These are phyloP conservation scores for Timema cristinae DNA, from an alignment of 2,888 invertebrate genomes.

Conservation along the genomic window DNA sequence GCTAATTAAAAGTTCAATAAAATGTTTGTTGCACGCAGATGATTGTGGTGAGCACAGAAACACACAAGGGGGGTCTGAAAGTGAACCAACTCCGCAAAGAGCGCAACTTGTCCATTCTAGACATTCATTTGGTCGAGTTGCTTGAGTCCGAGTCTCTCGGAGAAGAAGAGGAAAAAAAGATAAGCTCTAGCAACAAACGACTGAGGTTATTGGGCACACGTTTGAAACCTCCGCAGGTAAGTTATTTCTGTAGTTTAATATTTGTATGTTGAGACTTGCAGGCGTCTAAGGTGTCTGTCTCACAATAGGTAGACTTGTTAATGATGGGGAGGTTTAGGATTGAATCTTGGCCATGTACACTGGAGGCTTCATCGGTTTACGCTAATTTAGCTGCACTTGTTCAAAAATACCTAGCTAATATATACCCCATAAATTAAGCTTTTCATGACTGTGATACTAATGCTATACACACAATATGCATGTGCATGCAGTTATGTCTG, in stretches of 20 bases:
- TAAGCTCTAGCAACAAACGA: constrained; percentile 88
- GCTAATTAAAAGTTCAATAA: background rate
- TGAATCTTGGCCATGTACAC: too few species aligned
- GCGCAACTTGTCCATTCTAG: constrained; percentile 60
- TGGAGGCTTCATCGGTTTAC: too few species aligned
- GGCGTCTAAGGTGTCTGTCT: too few species aligned
- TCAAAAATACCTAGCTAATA: too few species aligned
- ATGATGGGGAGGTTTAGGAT: too few species aligned
- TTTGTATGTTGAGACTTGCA: too few species aligned
- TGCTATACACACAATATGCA: too few species aligned
- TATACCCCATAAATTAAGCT: too few species aligned
- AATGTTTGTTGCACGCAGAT: constrained; percentile 48
- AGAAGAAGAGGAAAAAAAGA: constrained; percentile 76
- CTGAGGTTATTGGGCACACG: constrained; percentile 80
- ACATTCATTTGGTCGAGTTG: constrained; percentile 69
- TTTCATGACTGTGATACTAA: too few species aligned
- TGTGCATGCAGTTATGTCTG: too few species aligned
- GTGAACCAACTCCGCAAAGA: constrained; percentile 76
- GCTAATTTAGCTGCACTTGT: too few species aligned
- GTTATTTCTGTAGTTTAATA: constrained; percentile 14
- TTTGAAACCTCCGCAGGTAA: constrained; percentile 61
- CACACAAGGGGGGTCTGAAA: constrained; percentile 73
- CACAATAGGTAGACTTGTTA: too few species aligned
- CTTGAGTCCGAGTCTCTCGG: constrained; percentile 49
- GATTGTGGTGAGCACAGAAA: constrained; percentile 89